Base-by-base conservation (phyloP, 2,113 vertebrate genomes). In the Lasiurus cinereus region DNA sequence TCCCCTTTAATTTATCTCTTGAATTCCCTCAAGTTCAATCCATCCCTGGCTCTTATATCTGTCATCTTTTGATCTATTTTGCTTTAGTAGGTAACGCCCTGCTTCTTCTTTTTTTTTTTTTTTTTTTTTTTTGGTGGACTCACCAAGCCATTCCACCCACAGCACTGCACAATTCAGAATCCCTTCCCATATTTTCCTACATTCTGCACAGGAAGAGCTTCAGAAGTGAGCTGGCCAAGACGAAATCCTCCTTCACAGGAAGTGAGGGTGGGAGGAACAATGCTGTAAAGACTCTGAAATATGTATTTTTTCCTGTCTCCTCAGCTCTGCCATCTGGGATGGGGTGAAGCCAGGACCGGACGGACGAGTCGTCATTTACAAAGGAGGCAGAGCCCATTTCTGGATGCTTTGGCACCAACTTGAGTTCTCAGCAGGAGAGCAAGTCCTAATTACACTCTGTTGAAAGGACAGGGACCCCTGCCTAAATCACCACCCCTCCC, bases 271-370 rank as follows among this genome's bases (percentile, higher is more conserved):
- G 84, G 82, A 36, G 13, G 24, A 59, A 39, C 0, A 3, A 64
- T 8, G 78, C 74, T 66, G 69, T 70, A 83, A 88, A 78, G 83
- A 93, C 48, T 88, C 90, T 82, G 91, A 88, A 93, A 84, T 62
- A 62, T 22, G 31, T 95, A 22, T 70, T 72, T 76, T 92, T 87
- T 52, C 48, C 46, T 80, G n/a, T 76, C 14, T 72, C 70, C 19
- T 85, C 56, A 73, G 67, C 76, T 80, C 0, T 88, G 88, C 90
- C 96, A 78, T 85, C 95, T 94, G 90, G 90, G 64, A 31, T 22
- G 73, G 72, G 73, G 50, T 39, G 50, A 73, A 39, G 36, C 73
- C 78, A 83, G 43, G 52, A 79, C 18, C 59, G 22, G 22, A 59
- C 59, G 22, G 22, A 59, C 8, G 8, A 14, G 66, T 70, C 70